phyloP scores from a whole-genome alignment of 2,113 vertebrate species.

The Albula goreensis region DNA sequence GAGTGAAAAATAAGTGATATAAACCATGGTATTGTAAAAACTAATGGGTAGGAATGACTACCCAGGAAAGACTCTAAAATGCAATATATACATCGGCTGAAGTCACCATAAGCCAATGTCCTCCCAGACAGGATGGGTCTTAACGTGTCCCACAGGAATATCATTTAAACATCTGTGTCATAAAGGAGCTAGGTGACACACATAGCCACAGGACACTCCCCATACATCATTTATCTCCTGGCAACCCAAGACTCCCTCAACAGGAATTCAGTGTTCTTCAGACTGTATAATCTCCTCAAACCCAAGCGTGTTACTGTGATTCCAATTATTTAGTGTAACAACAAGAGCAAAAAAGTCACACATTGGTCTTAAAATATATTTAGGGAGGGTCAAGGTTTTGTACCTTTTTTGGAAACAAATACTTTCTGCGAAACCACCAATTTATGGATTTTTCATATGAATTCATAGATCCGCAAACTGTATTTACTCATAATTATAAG shows the following conservation, averaged over 20 bases:
- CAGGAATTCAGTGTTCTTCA: not conserved
- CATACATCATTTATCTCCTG: conserved; percentile 10
- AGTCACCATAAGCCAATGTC: not conserved
- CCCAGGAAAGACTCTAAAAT: not conserved
- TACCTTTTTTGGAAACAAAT: too few relatives aligned
- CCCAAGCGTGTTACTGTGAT: too few relatives aligned
- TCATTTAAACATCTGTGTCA: not conserved
- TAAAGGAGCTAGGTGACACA: not conserved
- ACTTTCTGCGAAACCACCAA: too few relatives aligned
- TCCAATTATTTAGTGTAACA: too few relatives aligned
- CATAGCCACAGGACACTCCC: not conserved
- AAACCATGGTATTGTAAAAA: not conserved
- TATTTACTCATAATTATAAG: not conserved
- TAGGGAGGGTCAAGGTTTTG: not conserved
- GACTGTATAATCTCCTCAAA: too few relatives aligned
- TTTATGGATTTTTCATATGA: too few relatives aligned
- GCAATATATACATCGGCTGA: not conserved
- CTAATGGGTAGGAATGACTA: not conserved
- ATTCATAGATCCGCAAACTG: not conserved
- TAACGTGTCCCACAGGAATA: not conserved
- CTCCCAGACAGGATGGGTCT: not conserved
- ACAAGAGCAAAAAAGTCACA: not conserved
- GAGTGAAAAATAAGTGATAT: not conserved
- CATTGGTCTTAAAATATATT: not conserved
- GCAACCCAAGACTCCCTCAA: not conserved